These are phyloP conservation scores for Erethizon dorsatum DNA, from an alignment of 2,797 vertebrate genomes.

Conservation along the genomic window DNA sequence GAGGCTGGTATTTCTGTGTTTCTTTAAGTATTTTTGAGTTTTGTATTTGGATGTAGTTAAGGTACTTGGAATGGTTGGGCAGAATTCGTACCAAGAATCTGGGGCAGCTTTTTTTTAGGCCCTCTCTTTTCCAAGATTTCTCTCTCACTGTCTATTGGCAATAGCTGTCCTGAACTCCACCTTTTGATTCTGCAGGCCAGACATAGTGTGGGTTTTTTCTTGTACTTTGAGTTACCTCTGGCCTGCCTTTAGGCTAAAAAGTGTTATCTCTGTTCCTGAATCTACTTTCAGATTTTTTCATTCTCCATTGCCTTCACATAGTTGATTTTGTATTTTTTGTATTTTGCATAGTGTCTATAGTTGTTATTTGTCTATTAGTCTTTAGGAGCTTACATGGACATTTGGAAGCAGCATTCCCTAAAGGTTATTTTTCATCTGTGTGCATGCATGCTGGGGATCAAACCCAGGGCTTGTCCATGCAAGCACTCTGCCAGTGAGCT, in stretches of 20 bases:
- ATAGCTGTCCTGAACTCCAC: background rate
- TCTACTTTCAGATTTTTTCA: background rate
- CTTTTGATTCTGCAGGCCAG: slow-evolving; percentile 10
- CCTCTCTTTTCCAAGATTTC: slow-evolving; percentile 26
- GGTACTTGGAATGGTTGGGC: slow-evolving; percentile 36
- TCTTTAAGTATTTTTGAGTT: slow-evolving; percentile 64
- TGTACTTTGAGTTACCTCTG: background rate
- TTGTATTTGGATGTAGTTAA: slow-evolving; percentile 27
- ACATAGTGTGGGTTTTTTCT: slow-evolving; percentile 14
- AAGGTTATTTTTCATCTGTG: background rate
- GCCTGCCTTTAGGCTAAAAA: background rate
- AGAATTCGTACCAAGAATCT: slow-evolving; percentile 53
- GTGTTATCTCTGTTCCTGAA: background rate
- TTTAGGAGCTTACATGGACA: background rate
- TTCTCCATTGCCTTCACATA: background rate
- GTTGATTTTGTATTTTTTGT: slow-evolving; percentile 30
- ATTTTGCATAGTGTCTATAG: slow-evolving; percentile 17
- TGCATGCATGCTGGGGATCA: background rate
- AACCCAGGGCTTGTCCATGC: background rate
- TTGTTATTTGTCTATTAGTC: slow-evolving; percentile 8
- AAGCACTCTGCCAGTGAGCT: background rate
- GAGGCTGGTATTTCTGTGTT: slow-evolving; percentile 51
- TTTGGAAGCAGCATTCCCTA: slow-evolving; percentile 37
- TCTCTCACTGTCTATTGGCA: background rate
- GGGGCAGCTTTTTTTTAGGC: background rate